Evolutionary conservation across 2,797 vertebrate genomes (phyloP).

Genomic region (Brachyrhaphis roseni): DNA sequence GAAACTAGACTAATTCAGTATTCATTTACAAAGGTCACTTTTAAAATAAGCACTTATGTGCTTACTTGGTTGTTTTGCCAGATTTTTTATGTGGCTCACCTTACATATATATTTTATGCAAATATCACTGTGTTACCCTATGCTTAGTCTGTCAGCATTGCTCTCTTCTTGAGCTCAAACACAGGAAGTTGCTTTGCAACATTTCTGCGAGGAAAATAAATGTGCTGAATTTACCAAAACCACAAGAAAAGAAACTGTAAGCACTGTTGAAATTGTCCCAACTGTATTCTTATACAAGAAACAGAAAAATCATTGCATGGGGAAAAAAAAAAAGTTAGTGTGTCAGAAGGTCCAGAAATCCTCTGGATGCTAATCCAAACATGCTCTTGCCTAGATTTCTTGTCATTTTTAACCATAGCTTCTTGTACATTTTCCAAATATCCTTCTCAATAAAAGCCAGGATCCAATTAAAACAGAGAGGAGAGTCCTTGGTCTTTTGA

Average conservation of each 20-base stretch:
- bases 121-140: neutral
- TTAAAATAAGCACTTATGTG: too few species aligned
- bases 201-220: neutral
- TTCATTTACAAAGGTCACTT: neutral
- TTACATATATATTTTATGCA: neutral
- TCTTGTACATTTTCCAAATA: neutral
- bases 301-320: neutral
- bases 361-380: neutral
- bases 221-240: conserved; percentile 34
- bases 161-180: conserved; percentile 7
- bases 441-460: neutral
- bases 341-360: neutral
- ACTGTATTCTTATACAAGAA: neutral
- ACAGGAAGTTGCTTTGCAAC: conserved; percentile 47
- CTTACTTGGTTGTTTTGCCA: too few species aligned
- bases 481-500: neutral
- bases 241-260: conserved; percentile 13
- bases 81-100: neutral
- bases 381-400: neutral
- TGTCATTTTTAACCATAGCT: neutral
- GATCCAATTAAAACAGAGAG: neutral
- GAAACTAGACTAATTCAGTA: neutral
- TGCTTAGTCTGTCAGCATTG: neutral
- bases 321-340: neutral
- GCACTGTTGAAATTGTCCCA: neutral